Evolutionary conservation across 1,140 invertebrate genomes (phyloP).

Genomic region (Calephelis virginiensis): DNA sequence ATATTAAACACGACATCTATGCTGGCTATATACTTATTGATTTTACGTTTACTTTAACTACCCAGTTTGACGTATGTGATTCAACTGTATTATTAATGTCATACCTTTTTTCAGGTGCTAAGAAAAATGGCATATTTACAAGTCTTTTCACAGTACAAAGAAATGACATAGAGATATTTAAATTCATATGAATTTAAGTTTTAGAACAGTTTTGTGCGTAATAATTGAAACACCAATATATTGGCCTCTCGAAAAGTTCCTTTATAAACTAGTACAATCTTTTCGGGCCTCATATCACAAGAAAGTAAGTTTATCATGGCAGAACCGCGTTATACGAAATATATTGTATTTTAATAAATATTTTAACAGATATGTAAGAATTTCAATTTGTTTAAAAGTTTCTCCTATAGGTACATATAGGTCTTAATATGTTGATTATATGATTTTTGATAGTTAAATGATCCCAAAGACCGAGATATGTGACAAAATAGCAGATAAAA

Average conservation of each 20-base stretch:
- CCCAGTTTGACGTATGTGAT: too few relatives aligned
- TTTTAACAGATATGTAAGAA: conserved; percentile 23
- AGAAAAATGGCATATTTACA: background rate
- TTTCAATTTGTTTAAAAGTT: conserved; percentile 19
- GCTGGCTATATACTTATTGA: too few relatives aligned
- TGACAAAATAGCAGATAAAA: background rate
- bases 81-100: too few relatives aligned
- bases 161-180: background rate
- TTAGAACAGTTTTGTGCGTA: conserved; percentile 1
- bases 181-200: background rate
- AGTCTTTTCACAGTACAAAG: background rate
- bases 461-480: conserved; percentile 17
- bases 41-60: too few relatives aligned
- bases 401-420: conserved; percentile 4
- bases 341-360: conserved; percentile 7
- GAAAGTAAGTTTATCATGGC: background rate
- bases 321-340: background rate
- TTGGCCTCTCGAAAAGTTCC: background rate
- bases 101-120: background rate
- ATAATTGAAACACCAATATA: background rate
- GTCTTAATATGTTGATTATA: conserved; percentile 14
- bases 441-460: conserved; percentile 13
- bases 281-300: background rate
- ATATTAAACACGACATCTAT: too few relatives aligned
- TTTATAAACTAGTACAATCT: background rate